phyloP scores from a whole-genome alignment of 2,888 invertebrate species.

The Dolomedes plantarius region DNA sequence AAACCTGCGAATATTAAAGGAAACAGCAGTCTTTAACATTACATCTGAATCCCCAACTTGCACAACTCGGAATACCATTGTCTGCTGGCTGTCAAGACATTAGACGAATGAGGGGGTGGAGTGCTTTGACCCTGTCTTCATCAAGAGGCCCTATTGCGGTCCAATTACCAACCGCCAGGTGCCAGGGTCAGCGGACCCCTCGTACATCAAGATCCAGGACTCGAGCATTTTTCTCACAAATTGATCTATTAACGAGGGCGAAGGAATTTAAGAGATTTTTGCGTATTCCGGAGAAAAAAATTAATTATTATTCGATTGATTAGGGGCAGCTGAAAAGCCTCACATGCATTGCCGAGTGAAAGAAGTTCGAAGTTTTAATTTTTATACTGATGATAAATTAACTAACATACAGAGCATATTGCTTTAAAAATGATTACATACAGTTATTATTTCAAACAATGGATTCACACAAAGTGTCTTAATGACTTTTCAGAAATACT shows the following conservation, averaged over 20 bases:
- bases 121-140: conserved; percentile 30
- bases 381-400: too few relatives aligned
- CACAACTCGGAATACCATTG: background rate
- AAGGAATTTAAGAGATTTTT: conserved; percentile 1
- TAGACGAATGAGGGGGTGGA: conserved; percentile 59
- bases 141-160: conserved; percentile 23
- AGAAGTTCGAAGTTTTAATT: too few relatives aligned
- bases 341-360: too few relatives aligned
- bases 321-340: conserved; percentile 19
- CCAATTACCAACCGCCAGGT: conserved; percentile 51
- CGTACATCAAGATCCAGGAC: conserved; percentile 36
- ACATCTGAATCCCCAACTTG: background rate
- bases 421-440: too few relatives aligned
- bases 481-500: too few relatives aligned
- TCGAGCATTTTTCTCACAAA: conserved; percentile 22
- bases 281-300: background rate
- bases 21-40: background rate
- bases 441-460: too few relatives aligned
- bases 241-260: conserved; percentile 31
- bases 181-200: conserved; percentile 38
- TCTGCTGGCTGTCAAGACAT: conserved; percentile 34
- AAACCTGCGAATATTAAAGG: background rate
- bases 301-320: conserved; percentile 2
- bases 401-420: too few relatives aligned
- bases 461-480: too few relatives aligned